A percentile compares a stretch with the other conserved stretches of the same genome.
phyloP scores from a whole-genome alignment of 2,797 vertebrate species.

The Fringilla coelebs region DNA sequence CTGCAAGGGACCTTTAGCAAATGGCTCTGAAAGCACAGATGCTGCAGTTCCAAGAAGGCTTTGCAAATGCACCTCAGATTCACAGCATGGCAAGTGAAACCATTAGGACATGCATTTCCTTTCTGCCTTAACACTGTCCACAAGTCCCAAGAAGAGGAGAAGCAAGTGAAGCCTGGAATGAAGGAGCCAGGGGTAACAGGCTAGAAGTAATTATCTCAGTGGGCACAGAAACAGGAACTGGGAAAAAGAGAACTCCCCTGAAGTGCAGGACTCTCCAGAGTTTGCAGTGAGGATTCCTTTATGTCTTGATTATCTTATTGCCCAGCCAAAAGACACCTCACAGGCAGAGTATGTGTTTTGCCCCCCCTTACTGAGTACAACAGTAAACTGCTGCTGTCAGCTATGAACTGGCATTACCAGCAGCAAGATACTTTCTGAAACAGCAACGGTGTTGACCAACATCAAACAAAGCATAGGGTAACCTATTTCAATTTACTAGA shows the following conservation, averaged over 20 bases:
- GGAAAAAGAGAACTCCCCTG: background rate
- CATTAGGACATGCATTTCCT: accelerated
- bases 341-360: background rate
- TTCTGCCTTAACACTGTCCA: background rate
- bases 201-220: background rate
- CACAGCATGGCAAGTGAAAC: background rate
- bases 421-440: background rate
- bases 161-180: background rate
- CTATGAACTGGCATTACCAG: background rate
- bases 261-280: background rate
- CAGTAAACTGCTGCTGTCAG: background rate
- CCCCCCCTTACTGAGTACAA: background rate
- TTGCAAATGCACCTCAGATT: background rate
- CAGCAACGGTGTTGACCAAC: background rate
- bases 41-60: background rate
- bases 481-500: background rate
- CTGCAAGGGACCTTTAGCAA: background rate
- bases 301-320: background rate
- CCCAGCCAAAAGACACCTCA: background rate
- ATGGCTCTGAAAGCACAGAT: background rate
- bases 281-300: background rate
- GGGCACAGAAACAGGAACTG: background rate
- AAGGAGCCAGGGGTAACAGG: background rate
- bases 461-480: background rate
- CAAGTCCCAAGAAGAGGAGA: background rate